phyloP scores from a whole-genome alignment of 2,888 invertebrate species.

The Steinernema carpocapsae region DNA sequence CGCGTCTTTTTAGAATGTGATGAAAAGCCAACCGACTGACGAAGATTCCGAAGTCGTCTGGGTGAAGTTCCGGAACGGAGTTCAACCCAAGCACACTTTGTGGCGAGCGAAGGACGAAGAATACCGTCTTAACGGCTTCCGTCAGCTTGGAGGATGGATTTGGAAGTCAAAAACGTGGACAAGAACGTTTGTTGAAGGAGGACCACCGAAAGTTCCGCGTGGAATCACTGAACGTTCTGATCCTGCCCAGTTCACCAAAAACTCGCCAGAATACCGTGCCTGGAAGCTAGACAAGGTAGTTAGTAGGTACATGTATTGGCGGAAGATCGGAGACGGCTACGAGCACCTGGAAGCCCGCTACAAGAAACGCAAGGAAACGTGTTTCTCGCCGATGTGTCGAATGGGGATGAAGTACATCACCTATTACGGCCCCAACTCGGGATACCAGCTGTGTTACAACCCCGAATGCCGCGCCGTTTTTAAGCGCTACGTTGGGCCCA shows the following conservation, averaged over 20 bases:
- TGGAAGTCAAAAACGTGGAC: conserved; percentile 76
- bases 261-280: neutral
- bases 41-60: conserved; percentile 70
- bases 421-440: neutral
- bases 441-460: neutral
- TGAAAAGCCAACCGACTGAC: conserved; percentile 46
- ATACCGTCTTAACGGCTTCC: conserved; percentile 88
- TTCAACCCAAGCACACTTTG: conserved; percentile 72
- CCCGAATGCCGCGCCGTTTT: neutral
- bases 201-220: neutral
- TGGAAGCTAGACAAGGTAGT: neutral
- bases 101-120: conserved; percentile 94
- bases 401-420: conserved; percentile 5
- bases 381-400: neutral
- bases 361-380: neutral
- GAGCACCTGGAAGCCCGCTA: conserved; percentile 1
- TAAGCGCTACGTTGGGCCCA: neutral
- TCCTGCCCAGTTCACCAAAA: neutral
- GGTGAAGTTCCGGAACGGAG: conserved; percentile 80
- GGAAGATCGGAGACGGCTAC: conserved; percentile 2
- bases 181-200: conserved; percentile 16
- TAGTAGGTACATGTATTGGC: neutral
- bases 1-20: neutral
- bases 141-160: conserved; percentile 85
- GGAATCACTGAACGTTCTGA: neutral